Percentiles rank a stretch among this genome's conserved stretches.
Evolutionary conservation across 2,113 vertebrate species (phyloP).

Genomic region (Melanocharis versteri): DNA sequence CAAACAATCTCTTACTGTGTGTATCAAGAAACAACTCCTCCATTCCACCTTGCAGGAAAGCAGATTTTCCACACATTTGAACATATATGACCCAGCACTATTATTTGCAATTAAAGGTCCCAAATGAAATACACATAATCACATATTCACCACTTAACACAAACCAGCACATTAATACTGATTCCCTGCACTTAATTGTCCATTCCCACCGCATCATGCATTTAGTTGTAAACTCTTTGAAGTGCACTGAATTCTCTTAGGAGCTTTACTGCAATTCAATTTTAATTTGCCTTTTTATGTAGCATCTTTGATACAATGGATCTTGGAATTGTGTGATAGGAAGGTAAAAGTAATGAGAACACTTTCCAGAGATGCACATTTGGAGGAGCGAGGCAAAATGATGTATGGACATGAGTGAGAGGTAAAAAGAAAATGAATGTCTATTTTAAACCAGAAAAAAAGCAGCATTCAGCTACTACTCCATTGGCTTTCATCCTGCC

Average conservation of each 20-base stretch:
- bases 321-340: neutral
- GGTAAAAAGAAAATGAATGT: neutral
- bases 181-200: neutral
- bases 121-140: neutral
- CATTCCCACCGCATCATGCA: neutral
- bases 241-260: neutral
- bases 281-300: conserved; percentile 49
- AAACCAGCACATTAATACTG: conserved; percentile 4
- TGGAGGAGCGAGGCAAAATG: neutral
- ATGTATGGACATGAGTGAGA: neutral
- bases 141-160: neutral
- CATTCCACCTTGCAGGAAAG: neutral
- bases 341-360: neutral
- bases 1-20: neutral
- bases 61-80: conserved; percentile 25
- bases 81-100: neutral
- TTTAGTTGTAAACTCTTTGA: neutral
- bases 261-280: neutral
- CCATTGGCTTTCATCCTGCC: neutral
- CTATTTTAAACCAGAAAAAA: conserved; percentile 4
- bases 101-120: conserved; percentile 17
- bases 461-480: neutral
- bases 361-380: neutral
- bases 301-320: neutral
- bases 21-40: neutral